Base-by-base conservation (phyloP, 1,140 invertebrate species). In the Euschistus heros region DNA sequence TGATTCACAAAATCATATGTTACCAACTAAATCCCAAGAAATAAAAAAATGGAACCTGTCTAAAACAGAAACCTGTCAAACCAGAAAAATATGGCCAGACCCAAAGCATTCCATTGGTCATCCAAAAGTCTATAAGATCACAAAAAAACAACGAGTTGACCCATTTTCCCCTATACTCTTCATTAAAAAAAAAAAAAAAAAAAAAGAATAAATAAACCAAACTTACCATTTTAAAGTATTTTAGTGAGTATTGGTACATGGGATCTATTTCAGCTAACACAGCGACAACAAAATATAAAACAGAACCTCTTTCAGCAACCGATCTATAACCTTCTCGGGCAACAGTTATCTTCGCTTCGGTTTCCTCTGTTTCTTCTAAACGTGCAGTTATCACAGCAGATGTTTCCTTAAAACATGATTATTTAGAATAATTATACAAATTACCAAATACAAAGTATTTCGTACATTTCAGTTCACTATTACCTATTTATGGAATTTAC, bases 241-340 rank as follows among this genome's bases (percentile, higher is more conserved):
- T 92, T 4, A 94, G 76, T 2, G 90, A 92, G 80, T 86, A 96
- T 76, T 97, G 93, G 76, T 97, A 97, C 93, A 96, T 97, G 0
- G 91, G 89, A 76, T 96, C 92, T 64, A 96, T 89, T 67, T 92
- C 87, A 0, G 88, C 85, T 3, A 97, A 77, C 72, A 88, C 85
- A 6, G 90, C 86, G 14, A 96, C 88, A 0, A 92, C 91, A 74
- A 96, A 96, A 74, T 92, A 97, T 2, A 97, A 76, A 17, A 93
- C 86, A 0, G 92, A 91, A 0, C 92, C 93, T 68, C 91, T 83
- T 1, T 84, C 86, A 0, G 93, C 91, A 0, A 95, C 86, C 1
- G 84, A 81, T 65, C 87, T 80, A 75, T 96, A 96, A 67, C 86
- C 87, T 75, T 94, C 86, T 42, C 93, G 80, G 13, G 90, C 89